Conservation (phyloP, 2,113 vertebrate species). For the Saimiri boliviensis region DNA sequence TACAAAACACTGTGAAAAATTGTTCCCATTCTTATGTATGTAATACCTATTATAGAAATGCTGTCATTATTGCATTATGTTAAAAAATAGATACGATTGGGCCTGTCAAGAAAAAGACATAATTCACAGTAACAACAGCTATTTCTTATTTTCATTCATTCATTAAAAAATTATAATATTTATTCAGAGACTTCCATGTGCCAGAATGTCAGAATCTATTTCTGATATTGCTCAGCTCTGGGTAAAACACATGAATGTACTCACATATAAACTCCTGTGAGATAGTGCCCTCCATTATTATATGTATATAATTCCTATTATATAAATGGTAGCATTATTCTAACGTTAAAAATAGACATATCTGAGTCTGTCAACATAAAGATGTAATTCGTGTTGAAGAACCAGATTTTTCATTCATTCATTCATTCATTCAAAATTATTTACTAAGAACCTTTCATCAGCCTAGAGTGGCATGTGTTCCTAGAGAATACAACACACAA, state of each 20-base stretch:
- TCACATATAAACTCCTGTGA: neutral
- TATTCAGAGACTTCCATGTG: neutral
- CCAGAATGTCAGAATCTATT: neutral
- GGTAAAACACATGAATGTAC: slow-evolving; percentile 7
- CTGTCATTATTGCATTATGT: slow-evolving; percentile 22
- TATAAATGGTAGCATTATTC: slow-evolving; percentile 16
- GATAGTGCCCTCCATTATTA: neutral
- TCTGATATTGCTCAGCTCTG: neutral
- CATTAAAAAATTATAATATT: slow-evolving; percentile 41
- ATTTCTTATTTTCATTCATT: slow-evolving; percentile 41
- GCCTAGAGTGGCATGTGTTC: neutral
- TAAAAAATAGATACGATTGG: slow-evolving; percentile 19
- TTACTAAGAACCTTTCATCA: neutral
- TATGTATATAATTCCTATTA: neutral
- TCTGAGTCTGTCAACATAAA: neutral
- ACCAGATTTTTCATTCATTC: neutral
- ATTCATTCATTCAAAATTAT: neutral
- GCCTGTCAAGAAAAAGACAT: slow-evolving; percentile 23
- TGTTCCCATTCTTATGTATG: neutral
- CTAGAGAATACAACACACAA: neutral
- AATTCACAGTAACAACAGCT: slow-evolving; percentile 31
- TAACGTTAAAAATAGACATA: slow-evolving; percentile 3
- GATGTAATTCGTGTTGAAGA: neutral
- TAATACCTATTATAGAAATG: slow-evolving; percentile 43
- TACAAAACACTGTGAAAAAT: slow-evolving; percentile 39